phyloP scores from a whole-genome alignment of 2,797 vertebrate species.

The Galaxias olidus region DNA sequence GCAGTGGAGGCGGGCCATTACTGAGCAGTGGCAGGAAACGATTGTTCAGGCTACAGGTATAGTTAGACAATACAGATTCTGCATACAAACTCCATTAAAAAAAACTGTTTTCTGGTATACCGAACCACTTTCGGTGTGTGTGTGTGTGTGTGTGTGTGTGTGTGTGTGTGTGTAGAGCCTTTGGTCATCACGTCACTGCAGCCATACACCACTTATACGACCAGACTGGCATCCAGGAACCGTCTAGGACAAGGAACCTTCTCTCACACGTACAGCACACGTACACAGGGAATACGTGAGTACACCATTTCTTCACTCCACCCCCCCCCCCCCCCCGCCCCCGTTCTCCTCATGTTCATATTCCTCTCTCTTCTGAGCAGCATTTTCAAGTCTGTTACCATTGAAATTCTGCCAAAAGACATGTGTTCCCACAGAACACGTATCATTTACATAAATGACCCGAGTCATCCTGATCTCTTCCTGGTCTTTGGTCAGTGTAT shows the following conservation, averaged over 20 bases:
- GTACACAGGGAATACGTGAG: constrained; percentile 69
- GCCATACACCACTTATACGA: constrained; percentile 66
- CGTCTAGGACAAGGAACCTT: constrained; percentile 61
- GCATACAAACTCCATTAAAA: no score
- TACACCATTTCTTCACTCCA: constrained; percentile 15
- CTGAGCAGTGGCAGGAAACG: constrained; percentile 56
- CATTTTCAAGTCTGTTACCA: not conserved
- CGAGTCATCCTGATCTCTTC: not conserved
- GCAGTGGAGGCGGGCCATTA: constrained; percentile 63
- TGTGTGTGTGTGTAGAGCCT: constrained; percentile 41
- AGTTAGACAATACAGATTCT: not conserved
- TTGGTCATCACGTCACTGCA: constrained; percentile 53
- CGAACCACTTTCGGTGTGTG: not conserved
- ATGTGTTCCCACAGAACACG: no score
- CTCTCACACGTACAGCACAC: constrained; percentile 49
- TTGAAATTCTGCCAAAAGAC: not conserved
- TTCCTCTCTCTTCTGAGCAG: not conserved
- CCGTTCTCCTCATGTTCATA: not conserved
- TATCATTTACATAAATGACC: not conserved
- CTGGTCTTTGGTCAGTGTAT: not conserved
- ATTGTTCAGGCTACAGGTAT: constrained; percentile 55
- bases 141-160: not conserved
- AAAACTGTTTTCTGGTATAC: not conserved
- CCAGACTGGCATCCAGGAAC: constrained; percentile 71
- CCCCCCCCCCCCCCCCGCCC: not conserved